phyloP scores from a whole-genome alignment of 2,113 vertebrate species.

The Carollia perspicillata region DNA sequence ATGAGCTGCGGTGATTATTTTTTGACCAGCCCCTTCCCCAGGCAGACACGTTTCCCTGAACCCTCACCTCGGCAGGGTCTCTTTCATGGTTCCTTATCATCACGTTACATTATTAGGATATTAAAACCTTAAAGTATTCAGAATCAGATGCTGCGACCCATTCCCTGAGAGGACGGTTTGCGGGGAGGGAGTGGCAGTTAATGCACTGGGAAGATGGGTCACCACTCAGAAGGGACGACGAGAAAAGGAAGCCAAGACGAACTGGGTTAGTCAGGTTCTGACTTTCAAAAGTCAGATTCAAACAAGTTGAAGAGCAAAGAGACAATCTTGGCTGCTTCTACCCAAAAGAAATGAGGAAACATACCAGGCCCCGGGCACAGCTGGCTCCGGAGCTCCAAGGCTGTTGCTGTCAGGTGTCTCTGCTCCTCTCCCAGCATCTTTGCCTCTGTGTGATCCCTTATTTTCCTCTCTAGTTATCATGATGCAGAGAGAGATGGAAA shows the following conservation, averaged over 20 bases:
- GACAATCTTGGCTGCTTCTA: not conserved
- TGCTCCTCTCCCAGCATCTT: not conserved
- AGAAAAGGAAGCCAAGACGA: slow-evolving; percentile 4
- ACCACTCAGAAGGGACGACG: not conserved
- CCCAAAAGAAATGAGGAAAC: not conserved
- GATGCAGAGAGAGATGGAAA: not conserved
- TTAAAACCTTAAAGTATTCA: not conserved
- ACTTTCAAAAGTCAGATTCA: slow-evolving; percentile 7
- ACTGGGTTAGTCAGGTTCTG: not conserved
- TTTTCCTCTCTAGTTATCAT: not conserved
- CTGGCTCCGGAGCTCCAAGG: not conserved
- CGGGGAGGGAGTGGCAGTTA: not conserved
- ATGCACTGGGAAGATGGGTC: not conserved
- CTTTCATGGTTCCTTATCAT: not conserved
- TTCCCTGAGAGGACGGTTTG: not conserved
- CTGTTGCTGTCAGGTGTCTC: not conserved
- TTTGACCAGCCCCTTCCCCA: not conserved
- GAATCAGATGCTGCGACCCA: not conserved
- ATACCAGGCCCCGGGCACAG: not conserved
- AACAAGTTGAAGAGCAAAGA: slow-evolving; percentile 20
- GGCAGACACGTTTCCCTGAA: not conserved
- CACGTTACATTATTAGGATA: not conserved
- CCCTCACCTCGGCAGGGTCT: not conserved
- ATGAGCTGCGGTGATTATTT: not conserved
- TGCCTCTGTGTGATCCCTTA: not conserved